These are phyloP conservation scores for Sogatella furcifera DNA, from an alignment of 1,140 invertebrate genomes.

Conservation along the genomic window DNA sequence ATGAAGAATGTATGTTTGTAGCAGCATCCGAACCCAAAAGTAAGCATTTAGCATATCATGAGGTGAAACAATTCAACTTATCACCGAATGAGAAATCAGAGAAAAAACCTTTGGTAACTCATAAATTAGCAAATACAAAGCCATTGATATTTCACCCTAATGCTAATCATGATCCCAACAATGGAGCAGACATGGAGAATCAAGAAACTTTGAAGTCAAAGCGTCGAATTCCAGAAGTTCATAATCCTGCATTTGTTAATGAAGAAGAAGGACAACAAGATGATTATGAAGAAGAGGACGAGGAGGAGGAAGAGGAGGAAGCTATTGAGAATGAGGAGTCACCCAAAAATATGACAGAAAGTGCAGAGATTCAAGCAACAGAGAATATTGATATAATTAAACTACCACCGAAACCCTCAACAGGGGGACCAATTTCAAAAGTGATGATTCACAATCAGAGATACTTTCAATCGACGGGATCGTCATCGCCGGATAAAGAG, in stretches of 20 bases:
- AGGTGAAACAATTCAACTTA: conserved; percentile 19
- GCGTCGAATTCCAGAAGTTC: background rate
- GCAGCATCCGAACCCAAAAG: conserved; percentile 33
- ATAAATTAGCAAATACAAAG: background rate
- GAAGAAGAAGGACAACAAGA: background rate
- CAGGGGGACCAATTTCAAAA: background rate
- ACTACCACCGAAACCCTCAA: background rate
- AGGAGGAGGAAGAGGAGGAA: too few relatives aligned
- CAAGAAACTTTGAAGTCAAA: background rate
- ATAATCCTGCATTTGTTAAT: background rate
- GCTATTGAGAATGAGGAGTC: too few relatives aligned
- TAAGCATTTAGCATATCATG: conserved; percentile 22
- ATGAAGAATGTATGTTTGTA: conserved; percentile 65
- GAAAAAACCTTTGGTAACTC: conserved; percentile 7
- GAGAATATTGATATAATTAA: background rate
- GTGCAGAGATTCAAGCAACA: background rate
- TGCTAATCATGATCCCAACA: background rate
- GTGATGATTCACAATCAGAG: background rate
- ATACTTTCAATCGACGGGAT: background rate
- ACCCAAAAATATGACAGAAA: too few relatives aligned
- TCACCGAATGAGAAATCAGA: background rate
- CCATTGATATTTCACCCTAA: conserved; percentile 2
- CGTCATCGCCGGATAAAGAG: background rate
- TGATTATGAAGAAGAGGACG: too few relatives aligned
- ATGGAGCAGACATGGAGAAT: background rate